Evolutionary conservation across 2,113 vertebrate genomes (phyloP), one percentile per base, ranked within the genome.

Genomic region (Catharus minimus): DNA sequence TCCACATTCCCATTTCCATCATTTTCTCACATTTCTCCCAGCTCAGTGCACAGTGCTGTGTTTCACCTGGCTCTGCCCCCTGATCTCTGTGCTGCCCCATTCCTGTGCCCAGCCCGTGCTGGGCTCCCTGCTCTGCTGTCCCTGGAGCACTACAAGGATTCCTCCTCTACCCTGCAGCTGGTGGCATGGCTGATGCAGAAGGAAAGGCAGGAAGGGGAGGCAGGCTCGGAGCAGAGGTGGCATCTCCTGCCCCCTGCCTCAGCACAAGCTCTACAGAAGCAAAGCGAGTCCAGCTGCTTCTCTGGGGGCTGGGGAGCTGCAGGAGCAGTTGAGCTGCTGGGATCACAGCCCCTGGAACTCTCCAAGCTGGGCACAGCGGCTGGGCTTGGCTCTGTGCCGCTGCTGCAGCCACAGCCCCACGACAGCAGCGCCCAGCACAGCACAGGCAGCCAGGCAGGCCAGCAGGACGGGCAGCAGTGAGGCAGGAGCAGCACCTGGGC

Each of bases 371-470:
- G 82, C 33, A 2, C 0, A 11, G 0, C 0, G 4, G 3, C 5
- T 6, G 56, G 5, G 36, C 68, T 92, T 94, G 49, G 28, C 56
- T 82, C 60, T 77, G 6, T 43, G 83, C 30, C 78, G 75, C 1
- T 76, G 92, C 32, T 58, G 80, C 60, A 95, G 68, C 92, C 95
- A 97, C 55, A 97, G 88, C 50, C 92, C 71, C n/a, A 77, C 1
- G 33, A 93, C 20, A 13, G 65, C 80, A 2, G 6, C 20, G 77
- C 61, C 78, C 75, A 97, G 33, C 28, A 79, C 21, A 1, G 75
- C 85, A 26, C 68, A 84, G 57, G 58, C 93, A 1, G 88, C 10
- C 3, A 95, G 91, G 22, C 77, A 90, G 8, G 95, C 91, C 69
- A 96, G 80, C 64, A 96, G 82, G 28, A 88, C 0, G 20, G 93